A percentile compares a stretch with the other conserved stretches of the same genome.
Evolutionary conservation across 1,140 invertebrate species (phyloP).

Genomic region (Drosophila pectinifera): DNA sequence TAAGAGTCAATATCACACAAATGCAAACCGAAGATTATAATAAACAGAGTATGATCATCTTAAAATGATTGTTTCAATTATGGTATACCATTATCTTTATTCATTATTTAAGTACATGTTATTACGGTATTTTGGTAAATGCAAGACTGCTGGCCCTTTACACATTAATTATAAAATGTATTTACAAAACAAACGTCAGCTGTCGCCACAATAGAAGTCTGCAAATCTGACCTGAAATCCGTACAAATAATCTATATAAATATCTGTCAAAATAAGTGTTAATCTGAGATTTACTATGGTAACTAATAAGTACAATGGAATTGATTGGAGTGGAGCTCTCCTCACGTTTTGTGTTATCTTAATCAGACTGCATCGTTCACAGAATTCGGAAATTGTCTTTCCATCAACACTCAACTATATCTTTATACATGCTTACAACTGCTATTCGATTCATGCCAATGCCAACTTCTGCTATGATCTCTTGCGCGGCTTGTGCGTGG

Average conservation of each 20-base stretch:
- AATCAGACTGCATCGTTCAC: constrained; percentile 37
- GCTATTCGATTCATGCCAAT: background rate
- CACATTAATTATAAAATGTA: constrained; percentile 27
- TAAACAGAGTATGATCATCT: constrained; percentile 3
- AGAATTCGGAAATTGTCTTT: constrained; percentile 8
- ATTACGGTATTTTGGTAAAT: constrained; percentile 30
- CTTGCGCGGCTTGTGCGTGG: constrained; percentile 47
- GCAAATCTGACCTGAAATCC: background rate
- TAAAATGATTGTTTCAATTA: background rate
- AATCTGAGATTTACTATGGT: constrained; percentile 15
- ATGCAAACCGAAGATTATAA: constrained; percentile 19
- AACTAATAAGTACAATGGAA: constrained; percentile 46
- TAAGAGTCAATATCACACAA: constrained; percentile 33
- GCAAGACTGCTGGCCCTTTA: constrained; percentile 18
- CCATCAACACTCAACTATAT: constrained; percentile 10
- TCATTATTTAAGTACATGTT: constrained; percentile 29
- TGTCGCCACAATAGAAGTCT: background rate
- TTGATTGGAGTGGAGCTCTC: constrained; percentile 1
- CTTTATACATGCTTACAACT: constrained; percentile 30
- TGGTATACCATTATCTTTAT: constrained; percentile 17
- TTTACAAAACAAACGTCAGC: constrained; percentile 39
- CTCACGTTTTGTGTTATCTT: constrained; percentile 20
- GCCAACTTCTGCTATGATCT: constrained; percentile 52
- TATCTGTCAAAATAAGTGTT: constrained; percentile 33
- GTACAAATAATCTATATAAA: constrained; percentile 21